Percentiles rank a stretch among this genome's conserved stretches.
Evolutionary conservation across 2,888 invertebrate genomes (phyloP).

Genomic region (Hylaea fasciaria): DNA sequence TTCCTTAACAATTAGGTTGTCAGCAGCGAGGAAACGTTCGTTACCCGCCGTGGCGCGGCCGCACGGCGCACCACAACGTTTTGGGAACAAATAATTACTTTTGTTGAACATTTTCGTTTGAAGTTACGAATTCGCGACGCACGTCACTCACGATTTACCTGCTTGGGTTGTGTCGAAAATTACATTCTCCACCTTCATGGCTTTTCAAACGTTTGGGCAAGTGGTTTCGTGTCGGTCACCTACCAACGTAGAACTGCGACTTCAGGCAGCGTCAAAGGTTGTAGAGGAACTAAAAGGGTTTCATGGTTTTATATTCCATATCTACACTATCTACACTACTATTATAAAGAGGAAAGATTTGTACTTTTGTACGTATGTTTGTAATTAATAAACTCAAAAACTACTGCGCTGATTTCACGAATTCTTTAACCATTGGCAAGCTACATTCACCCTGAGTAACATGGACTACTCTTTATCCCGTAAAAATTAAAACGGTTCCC

Average conservation of each 20-base stretch:
- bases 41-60: conserved; percentile 34
- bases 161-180: conserved; percentile 43
- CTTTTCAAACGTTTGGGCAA: conserved; percentile 32
- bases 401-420: too few species aligned
- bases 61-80: conserved; percentile 52
- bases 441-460: too few species aligned
- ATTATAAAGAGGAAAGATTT: too few species aligned
- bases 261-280: not conserved
- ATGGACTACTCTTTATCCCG: too few species aligned
- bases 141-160: conserved; percentile 52
- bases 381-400: too few species aligned
- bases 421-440: too few species aligned
- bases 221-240: conserved; percentile 29
- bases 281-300: not conserved
- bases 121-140: conserved; percentile 52
- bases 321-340: not conserved
- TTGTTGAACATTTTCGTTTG: conserved; percentile 57
- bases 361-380: too few species aligned
- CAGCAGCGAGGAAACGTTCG: conserved; percentile 52
- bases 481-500: too few species aligned
- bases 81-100: conserved; percentile 70
- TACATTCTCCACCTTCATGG: conserved; percentile 42
- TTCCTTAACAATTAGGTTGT: conserved; percentile 69
- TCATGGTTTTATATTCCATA: not conserved
- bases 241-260: not conserved